Base-by-base conservation (phyloP, 2,113 vertebrate species). In the Entelurus aequoreus region DNA sequence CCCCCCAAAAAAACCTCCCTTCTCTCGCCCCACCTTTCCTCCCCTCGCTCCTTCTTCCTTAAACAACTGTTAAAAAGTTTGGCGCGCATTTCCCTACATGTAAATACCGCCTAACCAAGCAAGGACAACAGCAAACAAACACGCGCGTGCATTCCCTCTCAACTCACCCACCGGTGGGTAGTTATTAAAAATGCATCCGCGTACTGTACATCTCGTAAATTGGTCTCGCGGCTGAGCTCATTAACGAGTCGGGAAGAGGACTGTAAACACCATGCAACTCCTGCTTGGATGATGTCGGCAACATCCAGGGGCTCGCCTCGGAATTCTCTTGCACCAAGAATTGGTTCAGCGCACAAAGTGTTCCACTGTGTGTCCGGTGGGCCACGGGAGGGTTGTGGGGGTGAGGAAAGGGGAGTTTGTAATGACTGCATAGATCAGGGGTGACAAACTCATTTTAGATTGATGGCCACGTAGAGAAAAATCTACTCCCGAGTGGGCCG, bases 171-270 rank as follows among this genome's bases (percentile, higher is more conserved):
- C 82, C 82, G 80, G 70, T 77, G 80, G 81, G 75, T 71, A 83
- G 82, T 88, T 90, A 89, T 87, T 88, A 90, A 88, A 89, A 88
- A 87, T 88, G 85, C 85, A 88, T 88, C 79, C 77, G 72, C 75
- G 85, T 83, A 81, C 80, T 83, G 85, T 83, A 81, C 80, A 84
- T 88, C 80, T 57, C 40, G 80, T 86, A 87, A 85, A 88, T 87
- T 85, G 81, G 78, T 87, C 86, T 87, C 84, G 70, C 80, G 83
- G 83, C 81, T 83, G 81, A 80, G 81, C 86, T 89, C 87, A 88
- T 87, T 89, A 88, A 87, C 71, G 68, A 75, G 68, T 74, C 60
- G 71, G 77, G 68, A 76, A 40, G 76, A 82, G 76, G 83, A 87
- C 81, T 78, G 84, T 86, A 89, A 88, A 89, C 84, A 83, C 73